Base-by-base conservation (phyloP, 2,888 invertebrate species). In the Brachyopa scutellaris region DNA sequence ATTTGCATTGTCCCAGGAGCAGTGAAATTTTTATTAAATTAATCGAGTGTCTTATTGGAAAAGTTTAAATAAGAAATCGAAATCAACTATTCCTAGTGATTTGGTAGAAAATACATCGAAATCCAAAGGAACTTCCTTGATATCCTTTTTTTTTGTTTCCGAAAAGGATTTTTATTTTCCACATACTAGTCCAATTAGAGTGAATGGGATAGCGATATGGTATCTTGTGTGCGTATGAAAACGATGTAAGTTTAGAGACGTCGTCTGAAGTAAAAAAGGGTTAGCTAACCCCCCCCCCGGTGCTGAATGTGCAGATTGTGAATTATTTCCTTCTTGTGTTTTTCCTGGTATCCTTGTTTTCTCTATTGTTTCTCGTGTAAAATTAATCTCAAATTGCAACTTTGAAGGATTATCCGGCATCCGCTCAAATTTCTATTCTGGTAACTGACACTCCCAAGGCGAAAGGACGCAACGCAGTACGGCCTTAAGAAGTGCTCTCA, bases 191-290 rank as follows among this genome's bases (percentile, higher is more conserved):
- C 21, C n/a, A 17, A n/a, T 29, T 3, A 31, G 82, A 59, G 64
- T 8, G 53, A 70, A 38, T 13, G 53, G 13, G 66, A 82, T 53
- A 53, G 61, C 31, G 31, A 23, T 45, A 57, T 9, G 13, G 42
- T 40, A 8, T 13, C 11, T 62, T 33, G 42, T 42, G 59, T 66
- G 59, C 45, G 66, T 55, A 17, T 33, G 70, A 66, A 53, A 36
- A 47, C 57, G 82, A 82, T 38, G 42, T 57, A 47, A 69, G n/a
- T 53, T 17, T 61, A 49, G 31, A 42, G 38, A 57, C 62, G 49
- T 72, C 36, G 76, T 79, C 70, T 70, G 76, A 55, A 26, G 3
- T 3, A 42, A 55, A 69, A 77, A 82, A 77, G 77, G 61, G 82
- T 70, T 82, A 42, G 77, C 59, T 61, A 31, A 55, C 59, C 82